Conservation (phyloP, 2,888 invertebrate species). For the Tachina grossa region DNA sequence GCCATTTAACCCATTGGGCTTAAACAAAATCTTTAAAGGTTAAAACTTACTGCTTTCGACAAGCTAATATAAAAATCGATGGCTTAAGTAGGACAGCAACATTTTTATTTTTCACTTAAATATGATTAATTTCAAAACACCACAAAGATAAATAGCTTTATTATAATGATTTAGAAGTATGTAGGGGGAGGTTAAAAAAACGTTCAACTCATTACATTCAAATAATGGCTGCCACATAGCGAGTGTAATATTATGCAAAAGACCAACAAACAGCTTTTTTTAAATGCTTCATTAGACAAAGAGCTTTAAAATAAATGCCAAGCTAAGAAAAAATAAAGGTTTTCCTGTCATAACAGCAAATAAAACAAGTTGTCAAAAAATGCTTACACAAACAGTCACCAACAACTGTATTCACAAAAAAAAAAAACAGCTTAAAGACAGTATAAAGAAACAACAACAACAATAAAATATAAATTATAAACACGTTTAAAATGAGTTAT, state of each 20-base stretch:
- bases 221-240: conserved; percentile 15
- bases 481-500: conserved; percentile 41
- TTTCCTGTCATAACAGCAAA: conserved; percentile 20
- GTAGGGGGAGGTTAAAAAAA: background rate
- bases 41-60: conserved; percentile 21
- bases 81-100: conserved; percentile 1
- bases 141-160: conserved; percentile 29
- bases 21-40: background rate
- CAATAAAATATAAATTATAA: conserved; percentile 20
- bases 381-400: background rate
- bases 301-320: conserved; percentile 21
- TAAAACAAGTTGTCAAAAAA: background rate
- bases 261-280: conserved; percentile 4
- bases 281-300: conserved; percentile 43
- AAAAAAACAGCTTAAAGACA: background rate
- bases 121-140: conserved; percentile 59
- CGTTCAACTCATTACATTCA: background rate
- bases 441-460: background rate
- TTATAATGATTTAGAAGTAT: conserved; percentile 12
- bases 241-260: conserved; percentile 2
- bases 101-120: conserved; percentile 3
- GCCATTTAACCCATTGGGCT: background rate
- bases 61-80: conserved; percentile 31
- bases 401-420: background rate
- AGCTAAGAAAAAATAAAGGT: background rate